Percentiles rank a stretch among this genome's conserved stretches.
Conservation (phyloP, 2,888 invertebrate genomes). For the Pachydiplax longipennis region DNA sequence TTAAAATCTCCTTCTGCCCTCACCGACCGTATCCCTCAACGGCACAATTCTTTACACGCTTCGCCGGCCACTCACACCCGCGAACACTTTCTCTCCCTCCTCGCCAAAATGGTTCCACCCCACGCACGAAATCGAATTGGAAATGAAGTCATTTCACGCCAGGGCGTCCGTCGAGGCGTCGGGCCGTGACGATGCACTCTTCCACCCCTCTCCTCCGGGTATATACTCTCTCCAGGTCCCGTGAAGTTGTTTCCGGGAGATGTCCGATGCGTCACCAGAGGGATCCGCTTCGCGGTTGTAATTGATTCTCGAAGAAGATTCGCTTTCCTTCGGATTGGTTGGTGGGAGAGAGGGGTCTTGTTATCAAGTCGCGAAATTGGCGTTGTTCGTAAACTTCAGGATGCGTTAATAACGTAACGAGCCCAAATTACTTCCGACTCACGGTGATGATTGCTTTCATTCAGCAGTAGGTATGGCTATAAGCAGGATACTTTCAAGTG, state of each 20-base stretch:
- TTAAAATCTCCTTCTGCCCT: background rate
- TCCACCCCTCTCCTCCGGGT: constrained; percentile 1
- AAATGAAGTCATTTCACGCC: constrained; percentile 40
- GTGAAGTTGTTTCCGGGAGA: background rate
- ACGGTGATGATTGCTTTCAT: too few relatives aligned
- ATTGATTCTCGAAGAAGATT: background rate
- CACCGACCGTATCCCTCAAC: background rate
- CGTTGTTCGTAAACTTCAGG: too few relatives aligned
- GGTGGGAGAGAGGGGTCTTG: too few relatives aligned
- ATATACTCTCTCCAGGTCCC: background rate
- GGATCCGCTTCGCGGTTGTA: background rate
- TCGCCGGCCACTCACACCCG: background rate
- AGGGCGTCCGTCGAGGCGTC: constrained; percentile 26
- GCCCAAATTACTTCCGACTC: too few relatives aligned
- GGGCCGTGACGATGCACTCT: constrained; percentile 33
- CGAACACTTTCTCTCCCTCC: background rate
- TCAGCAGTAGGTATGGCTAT: too few relatives aligned
- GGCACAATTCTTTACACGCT: background rate
- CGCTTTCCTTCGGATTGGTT: background rate
- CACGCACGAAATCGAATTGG: constrained; percentile 25
- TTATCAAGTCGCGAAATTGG: too few relatives aligned
- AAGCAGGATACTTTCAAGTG: too few relatives aligned
- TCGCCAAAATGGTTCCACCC: background rate
- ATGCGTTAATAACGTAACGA: too few relatives aligned
- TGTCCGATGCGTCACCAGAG: background rate